A percentile compares a stretch with the other conserved stretches of the same genome.
Evolutionary conservation across 2,113 vertebrate species (phyloP).

Genomic region (Capricornis sumatraensis): DNA sequence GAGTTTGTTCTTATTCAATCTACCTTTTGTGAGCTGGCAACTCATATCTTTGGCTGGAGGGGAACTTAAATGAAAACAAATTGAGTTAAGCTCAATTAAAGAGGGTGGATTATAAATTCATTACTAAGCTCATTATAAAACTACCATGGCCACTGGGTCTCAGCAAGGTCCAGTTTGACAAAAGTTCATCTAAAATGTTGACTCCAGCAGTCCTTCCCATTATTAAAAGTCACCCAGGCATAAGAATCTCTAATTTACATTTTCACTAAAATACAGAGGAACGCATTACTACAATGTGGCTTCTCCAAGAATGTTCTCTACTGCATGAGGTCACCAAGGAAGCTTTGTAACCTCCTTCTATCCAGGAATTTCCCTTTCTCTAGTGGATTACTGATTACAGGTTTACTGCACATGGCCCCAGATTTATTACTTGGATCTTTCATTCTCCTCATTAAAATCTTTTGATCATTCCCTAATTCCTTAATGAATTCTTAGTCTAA

Average conservation of each 20-base stretch:
- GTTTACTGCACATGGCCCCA: neutral
- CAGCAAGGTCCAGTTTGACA: neutral
- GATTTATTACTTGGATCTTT: neutral
- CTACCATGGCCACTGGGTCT: neutral
- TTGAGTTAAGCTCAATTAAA: slow-evolving; percentile 15
- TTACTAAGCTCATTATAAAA: slow-evolving; percentile 6
- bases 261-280: neutral
- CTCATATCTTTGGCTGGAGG: neutral
- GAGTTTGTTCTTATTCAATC: slow-evolving; percentile 11
- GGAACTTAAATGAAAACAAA: slow-evolving; percentile 22
- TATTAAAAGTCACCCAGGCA: neutral
- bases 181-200: neutral
- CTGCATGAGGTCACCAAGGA: neutral
- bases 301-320: neutral
- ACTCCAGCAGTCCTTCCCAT: neutral
- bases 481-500: slow-evolving; percentile 8
- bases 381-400: neutral
- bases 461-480: neutral
- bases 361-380: neutral
- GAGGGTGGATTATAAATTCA: neutral
- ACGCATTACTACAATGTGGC: neutral
- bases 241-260: neutral
- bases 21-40: neutral
- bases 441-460: neutral
- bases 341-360: neutral